Percentiles rank a stretch among this genome's conserved stretches.
Conservation (phyloP, 2,888 invertebrate genomes). For the Ophion costatus region DNA sequence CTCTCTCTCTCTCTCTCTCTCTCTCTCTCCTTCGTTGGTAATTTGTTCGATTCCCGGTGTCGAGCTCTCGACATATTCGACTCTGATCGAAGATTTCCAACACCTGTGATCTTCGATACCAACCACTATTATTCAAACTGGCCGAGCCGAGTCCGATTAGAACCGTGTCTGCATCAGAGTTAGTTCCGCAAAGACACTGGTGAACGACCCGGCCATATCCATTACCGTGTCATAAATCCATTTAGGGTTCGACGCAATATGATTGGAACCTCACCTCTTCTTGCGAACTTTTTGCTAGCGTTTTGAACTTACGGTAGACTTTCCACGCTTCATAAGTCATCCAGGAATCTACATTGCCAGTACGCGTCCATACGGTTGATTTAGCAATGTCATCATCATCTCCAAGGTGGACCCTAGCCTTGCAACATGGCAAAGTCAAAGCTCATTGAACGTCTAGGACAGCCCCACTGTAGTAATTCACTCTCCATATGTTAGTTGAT, state of each 20-base stretch:
- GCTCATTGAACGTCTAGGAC: not conserved
- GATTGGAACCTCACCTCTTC: no score
- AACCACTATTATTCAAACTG: not conserved
- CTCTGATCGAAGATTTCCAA: conserved; percentile 60
- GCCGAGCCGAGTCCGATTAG: not conserved
- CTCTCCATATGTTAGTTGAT: conserved; percentile 42
- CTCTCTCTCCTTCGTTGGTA: conserved; percentile 70
- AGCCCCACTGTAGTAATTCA: not conserved
- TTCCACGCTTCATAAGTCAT: no score
- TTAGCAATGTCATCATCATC: not conserved
- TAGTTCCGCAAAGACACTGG: not conserved
- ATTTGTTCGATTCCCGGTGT: conserved; percentile 75
- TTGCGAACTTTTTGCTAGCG: no score
- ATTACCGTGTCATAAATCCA: no score
- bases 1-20: no score
- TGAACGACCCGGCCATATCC: not conserved
- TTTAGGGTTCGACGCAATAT: no score
- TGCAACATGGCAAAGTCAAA: not conserved
- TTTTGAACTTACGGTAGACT: no score
- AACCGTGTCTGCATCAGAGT: not conserved
- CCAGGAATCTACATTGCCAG: no score
- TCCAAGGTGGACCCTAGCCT: not conserved
- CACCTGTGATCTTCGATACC: conserved; percentile 72
- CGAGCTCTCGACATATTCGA: conserved; percentile 68
- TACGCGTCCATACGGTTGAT: not conserved